Base-by-base conservation (phyloP, 1,140 invertebrate genomes). In the Penaeus japonicus region DNA sequence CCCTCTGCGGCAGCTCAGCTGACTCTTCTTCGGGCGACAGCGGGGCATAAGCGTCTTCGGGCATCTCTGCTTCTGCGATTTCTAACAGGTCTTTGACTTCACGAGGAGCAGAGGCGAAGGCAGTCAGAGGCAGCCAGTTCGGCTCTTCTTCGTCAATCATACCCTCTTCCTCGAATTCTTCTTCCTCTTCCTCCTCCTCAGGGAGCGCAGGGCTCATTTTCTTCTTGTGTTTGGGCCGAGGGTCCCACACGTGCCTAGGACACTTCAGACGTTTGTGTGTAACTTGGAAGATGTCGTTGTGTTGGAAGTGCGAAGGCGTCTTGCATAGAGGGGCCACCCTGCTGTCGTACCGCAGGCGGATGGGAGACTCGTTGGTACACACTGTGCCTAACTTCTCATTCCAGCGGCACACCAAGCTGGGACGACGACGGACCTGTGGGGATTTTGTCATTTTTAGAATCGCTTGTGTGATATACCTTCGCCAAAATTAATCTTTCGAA, bases 271-370 rank as follows among this genome's bases (percentile, higher is more conserved):
- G 79, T 27, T 82, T 79, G 20, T 32, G 59, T 17, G 85, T 75
- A n/a, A 83, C 89, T 22, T 84, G 80, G 84, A 78, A 87, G 65
- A 87, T 81, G 30, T 77, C 85, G 12, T 59, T 39, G 73, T 77
- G 62, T 17, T 17, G 22, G 59, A 83, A 27, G 15, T 83, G 62
- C 17, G 54, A 17, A n/a, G 89, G 89, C 55, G 84, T 77, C 27
- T 39, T 27, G 35, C 89, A 90, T 20, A 87, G 79, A 2, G 89
- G 89, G 30, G 89, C 85, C 18, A 90, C 89, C 15, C 89, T 75
- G 32, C 70, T 81, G 24, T 90, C 89, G 32, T 84, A 90, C 17
- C 79, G 55, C 24, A 90, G 79, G 2, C 70, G 79, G 4, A 65
- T 35, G 18, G 78, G 79, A 15, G 20, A 35, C 24, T 82, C 70